Percentiles rank a stretch among this genome's conserved stretches.
phyloP scores from a whole-genome alignment of 2,113 vertebrate species.

The Pelecanoides urinatrix region DNA sequence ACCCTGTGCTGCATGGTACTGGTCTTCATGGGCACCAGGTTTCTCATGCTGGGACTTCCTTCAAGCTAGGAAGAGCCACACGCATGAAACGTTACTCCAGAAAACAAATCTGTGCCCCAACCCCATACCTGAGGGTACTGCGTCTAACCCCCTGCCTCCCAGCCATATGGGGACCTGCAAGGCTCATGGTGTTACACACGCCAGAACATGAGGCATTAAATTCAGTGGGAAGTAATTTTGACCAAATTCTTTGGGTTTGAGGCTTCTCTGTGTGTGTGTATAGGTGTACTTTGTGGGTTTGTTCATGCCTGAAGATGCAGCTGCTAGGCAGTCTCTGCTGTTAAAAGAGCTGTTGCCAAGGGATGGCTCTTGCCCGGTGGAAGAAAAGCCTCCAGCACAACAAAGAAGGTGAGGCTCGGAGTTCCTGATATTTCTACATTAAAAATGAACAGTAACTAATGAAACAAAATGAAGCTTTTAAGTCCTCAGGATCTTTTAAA shows the following conservation, averaged over 20 bases:
- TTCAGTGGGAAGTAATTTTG: background rate
- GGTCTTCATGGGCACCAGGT: background rate
- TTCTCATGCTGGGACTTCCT: background rate
- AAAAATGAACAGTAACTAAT: background rate
- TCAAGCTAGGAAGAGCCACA: background rate
- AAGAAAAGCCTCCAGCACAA: background rate
- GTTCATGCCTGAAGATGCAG: background rate
- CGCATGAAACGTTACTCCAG: background rate
- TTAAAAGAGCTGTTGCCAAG: background rate
- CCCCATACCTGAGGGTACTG: accelerated
- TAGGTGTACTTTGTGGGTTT: background rate
- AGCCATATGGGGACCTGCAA: background rate
- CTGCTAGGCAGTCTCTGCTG: background rate
- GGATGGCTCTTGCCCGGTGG: background rate
- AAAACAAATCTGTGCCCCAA: background rate
- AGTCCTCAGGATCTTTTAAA: background rate
- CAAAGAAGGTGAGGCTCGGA: background rate
- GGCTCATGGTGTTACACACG: background rate
- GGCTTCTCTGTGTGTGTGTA: background rate
- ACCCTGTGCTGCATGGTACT: background rate
- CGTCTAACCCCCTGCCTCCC: background rate
- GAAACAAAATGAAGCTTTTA: background rate
- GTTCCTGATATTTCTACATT: background rate
- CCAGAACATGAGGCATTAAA: background rate
- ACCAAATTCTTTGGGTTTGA: background rate